These are phyloP conservation scores for Opisthograptis luteolata DNA, from an alignment of 2,888 invertebrate species.

Conservation along the genomic window DNA sequence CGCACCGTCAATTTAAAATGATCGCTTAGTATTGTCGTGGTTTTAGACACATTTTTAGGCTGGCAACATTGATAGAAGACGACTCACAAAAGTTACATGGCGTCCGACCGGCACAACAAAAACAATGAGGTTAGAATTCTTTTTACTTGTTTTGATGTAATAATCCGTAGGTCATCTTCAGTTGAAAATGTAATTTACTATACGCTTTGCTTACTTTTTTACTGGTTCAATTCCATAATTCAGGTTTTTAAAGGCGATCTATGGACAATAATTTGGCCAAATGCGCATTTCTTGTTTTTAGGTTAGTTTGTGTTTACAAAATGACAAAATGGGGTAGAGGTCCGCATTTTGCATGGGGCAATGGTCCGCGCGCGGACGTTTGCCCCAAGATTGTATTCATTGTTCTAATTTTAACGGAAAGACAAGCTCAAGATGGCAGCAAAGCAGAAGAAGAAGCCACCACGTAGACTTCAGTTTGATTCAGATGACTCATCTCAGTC, in stretches of 20 bases:
- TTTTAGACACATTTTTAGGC: conserved; percentile 15
- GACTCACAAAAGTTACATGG: conserved; percentile 16
- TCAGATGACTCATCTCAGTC: conserved; percentile 7
- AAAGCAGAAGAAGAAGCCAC: conserved; percentile 6
- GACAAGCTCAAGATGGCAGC: conserved; percentile 11
- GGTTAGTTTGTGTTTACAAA: conserved; percentile 1
- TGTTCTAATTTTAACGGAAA: conserved; percentile 9
- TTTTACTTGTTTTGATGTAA: conserved; percentile 14
- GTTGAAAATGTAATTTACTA: conserved; percentile 1
- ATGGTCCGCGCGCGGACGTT: conserved; percentile 3
- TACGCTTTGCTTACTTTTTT: conserved; percentile 6
- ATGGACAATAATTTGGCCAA: conserved; percentile 5
- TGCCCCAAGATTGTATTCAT: background rate
- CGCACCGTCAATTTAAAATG: conserved; percentile 14
- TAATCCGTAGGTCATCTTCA: conserved; percentile 6
- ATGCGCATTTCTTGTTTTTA: conserved; percentile 5
- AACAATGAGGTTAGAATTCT: conserved; percentile 15
- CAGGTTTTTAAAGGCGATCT: conserved; percentile 4
- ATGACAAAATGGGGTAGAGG: conserved; percentile 5
- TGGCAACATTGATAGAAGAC: conserved; percentile 17
- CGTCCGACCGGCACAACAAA: conserved; percentile 16
- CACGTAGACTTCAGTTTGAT: conserved; percentile 4
- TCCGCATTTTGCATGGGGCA: conserved; percentile 6
- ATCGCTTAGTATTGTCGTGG: conserved; percentile 11
- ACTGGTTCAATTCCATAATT: conserved; percentile 4